Percentiles rank a stretch among this genome's conserved stretches.
Conservation (phyloP, 2,888 invertebrate species). For the Pollenia labialis region DNA sequence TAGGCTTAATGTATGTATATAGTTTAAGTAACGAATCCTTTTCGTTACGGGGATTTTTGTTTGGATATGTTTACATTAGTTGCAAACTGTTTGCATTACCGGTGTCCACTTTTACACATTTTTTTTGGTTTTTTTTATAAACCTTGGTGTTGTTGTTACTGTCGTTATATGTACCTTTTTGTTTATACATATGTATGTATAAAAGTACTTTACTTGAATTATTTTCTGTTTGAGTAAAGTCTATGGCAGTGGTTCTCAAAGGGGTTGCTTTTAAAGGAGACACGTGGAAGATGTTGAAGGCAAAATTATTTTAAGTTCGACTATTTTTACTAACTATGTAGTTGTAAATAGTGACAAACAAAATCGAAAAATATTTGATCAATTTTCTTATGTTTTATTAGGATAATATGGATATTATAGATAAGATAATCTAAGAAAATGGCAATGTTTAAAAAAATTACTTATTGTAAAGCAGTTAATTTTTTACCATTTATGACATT, state of each 20-base stretch:
- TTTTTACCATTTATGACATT: too few species aligned
- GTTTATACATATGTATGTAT: constrained; percentile 1
- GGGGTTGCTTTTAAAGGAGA: not conserved
- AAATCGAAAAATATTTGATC: too few species aligned
- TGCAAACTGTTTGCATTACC: constrained; percentile 75
- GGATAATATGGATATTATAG: too few species aligned
- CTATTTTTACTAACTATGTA: too few species aligned
- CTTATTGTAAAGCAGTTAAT: too few species aligned
- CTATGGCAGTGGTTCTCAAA: constrained; percentile 54
- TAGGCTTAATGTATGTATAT: constrained; percentile 53
- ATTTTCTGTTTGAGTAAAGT: constrained; percentile 37
- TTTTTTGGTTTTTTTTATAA: not conserved
- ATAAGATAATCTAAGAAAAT: too few species aligned
- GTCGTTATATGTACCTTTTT: constrained; percentile 59
- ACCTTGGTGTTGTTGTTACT: constrained; percentile 32
- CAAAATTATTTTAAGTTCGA: too few species aligned
- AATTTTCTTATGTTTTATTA: too few species aligned
- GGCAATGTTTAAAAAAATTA: too few species aligned
- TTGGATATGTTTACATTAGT: constrained; percentile 77
- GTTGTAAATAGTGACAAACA: too few species aligned
- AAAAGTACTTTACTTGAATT: not conserved
- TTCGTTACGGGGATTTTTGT: constrained; percentile 74
- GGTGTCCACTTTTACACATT: constrained; percentile 38
- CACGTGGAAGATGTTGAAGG: too few species aligned
- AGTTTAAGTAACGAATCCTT: constrained; percentile 72